A percentile compares a stretch with the other conserved stretches of the same genome.
Evolutionary conservation across 2,797 vertebrate species (phyloP).

Genomic region (Mastacembelus armatus): DNA sequence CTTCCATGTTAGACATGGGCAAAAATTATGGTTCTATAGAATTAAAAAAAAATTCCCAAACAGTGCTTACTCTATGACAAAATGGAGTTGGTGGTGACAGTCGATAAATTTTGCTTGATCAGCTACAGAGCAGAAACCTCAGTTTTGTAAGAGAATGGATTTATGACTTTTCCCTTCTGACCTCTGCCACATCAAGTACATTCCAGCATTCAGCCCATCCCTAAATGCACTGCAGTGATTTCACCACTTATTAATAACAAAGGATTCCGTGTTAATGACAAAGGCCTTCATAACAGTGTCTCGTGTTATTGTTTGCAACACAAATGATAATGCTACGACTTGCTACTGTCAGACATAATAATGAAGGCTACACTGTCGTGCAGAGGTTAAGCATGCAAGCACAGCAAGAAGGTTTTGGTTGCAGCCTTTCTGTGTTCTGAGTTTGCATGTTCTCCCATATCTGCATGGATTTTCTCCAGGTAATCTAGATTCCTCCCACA

Average conservation of each 20-base stretch:
- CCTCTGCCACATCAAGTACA: constrained; percentile 29
- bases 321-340: neutral
- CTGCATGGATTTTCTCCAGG: no score
- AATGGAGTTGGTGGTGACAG: no score
- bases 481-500: no score
- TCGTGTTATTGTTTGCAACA: constrained; percentile 2
- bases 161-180: constrained; percentile 52
- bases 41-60: neutral
- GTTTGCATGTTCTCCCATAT: no score
- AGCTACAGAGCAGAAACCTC: constrained; percentile 34
- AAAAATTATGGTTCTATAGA: neutral
- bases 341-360: no score
- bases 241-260: constrained; percentile 8
- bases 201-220: constrained; percentile 10
- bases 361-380: no score
- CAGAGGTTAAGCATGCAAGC: no score
- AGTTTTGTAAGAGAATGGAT: constrained; percentile 24
- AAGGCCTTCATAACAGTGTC: neutral
- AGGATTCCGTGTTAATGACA: neutral
- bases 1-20: neutral
- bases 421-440: no score
- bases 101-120: constrained; percentile 12
- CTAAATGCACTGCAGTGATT: constrained; percentile 11
- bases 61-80: neutral
- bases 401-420: no score